phyloP scores from a whole-genome alignment of 2,888 invertebrate genomes.

The Nipponacmea schrenckii region DNA sequence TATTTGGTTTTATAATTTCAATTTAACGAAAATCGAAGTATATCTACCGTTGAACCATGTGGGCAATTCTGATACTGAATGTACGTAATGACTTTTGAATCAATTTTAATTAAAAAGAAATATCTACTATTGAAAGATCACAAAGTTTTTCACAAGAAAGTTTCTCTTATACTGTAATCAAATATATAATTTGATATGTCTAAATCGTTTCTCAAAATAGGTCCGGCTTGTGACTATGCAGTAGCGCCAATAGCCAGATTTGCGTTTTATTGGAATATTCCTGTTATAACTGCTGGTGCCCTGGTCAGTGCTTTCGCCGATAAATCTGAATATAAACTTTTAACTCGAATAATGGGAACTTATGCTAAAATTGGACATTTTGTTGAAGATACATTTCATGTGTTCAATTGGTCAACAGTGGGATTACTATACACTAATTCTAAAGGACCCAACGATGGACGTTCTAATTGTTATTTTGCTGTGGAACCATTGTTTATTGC shows the following conservation, averaged over 20 bases:
- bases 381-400: slow-evolving; percentile 37
- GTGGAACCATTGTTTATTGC: slow-evolving; percentile 77
- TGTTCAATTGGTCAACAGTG: slow-evolving; percentile 53
- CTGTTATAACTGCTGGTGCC: slow-evolving; percentile 78
- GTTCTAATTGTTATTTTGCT: slow-evolving; percentile 76
- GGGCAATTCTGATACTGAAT: too few species aligned
- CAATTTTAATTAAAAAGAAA: too few species aligned
- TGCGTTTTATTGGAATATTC: slow-evolving; percentile 85
- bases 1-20: too few species aligned
- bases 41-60: too few species aligned
- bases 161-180: too few species aligned
- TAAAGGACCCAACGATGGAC: slow-evolving; percentile 39
- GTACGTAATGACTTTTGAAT: too few species aligned
- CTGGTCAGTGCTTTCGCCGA: slow-evolving; percentile 52
- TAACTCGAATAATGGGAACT: slow-evolving; percentile 72
- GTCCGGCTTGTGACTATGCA: slow-evolving; percentile 72
- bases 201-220: slow-evolving; percentile 26
- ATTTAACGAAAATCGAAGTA: too few species aligned
- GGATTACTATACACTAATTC: slow-evolving; percentile 53
- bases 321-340: slow-evolving; percentile 74
- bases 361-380: slow-evolving; percentile 54
- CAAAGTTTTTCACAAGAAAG: too few species aligned
- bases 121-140: too few species aligned
- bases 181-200: too few species aligned
- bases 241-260: slow-evolving; percentile 87